Evolutionary conservation across 2,888 invertebrate genomes (phyloP).

Genomic region (Xanthia icteritia): DNA sequence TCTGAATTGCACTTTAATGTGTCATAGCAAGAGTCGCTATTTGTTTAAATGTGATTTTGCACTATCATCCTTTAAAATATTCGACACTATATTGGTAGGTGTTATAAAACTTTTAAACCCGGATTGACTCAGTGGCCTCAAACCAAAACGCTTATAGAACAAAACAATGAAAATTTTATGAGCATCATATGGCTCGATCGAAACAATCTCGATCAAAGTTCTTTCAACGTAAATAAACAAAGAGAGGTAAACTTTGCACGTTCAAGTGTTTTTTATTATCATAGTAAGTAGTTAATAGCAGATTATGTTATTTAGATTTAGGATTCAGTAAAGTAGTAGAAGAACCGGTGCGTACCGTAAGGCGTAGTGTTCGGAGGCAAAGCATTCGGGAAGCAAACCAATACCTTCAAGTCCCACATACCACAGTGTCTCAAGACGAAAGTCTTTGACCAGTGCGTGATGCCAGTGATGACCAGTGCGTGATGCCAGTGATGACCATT

Average conservation of each 20-base stretch:
- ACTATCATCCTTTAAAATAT: not conserved
- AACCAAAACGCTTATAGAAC: not conserved
- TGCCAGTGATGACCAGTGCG: too few species aligned
- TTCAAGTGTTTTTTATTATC: slow-evolving; percentile 8
- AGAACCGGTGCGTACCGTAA: not conserved
- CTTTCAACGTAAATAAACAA: slow-evolving; percentile 40
- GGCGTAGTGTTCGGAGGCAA: too few species aligned
- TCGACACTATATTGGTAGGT: too few species aligned
- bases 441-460: too few species aligned
- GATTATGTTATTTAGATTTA: slow-evolving; percentile 20
- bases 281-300: not conserved
- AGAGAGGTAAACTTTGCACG: slow-evolving; percentile 23
- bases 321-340: not conserved
- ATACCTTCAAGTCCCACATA: too few species aligned
- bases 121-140: not conserved
- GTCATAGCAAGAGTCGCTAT: too few species aligned
- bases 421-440: too few species aligned
- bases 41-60: too few species aligned
- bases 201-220: slow-evolving; percentile 43
- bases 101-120: too few species aligned
- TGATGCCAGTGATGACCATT: too few species aligned
- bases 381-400: not conserved
- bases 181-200: slow-evolving; percentile 32
- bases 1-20: too few species aligned
- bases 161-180: slow-evolving; percentile 38